Conservation (phyloP, 2,888 invertebrate species). For the Tipula unca region DNA sequence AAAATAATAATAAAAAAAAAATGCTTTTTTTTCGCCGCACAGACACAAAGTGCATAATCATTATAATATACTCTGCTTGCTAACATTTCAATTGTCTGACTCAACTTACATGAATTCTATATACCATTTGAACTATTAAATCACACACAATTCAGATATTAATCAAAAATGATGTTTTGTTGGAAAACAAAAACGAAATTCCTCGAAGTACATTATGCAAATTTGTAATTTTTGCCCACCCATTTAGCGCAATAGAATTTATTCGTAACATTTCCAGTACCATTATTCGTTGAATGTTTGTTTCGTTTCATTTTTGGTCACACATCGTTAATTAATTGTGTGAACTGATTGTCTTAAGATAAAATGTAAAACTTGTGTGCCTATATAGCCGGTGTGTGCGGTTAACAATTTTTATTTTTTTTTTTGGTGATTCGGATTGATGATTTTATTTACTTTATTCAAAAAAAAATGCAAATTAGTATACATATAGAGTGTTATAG, state of each 20-base stretch:
- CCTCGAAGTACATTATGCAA: not conserved
- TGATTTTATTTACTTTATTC: not conserved
- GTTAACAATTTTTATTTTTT: not conserved
- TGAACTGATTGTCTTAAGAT: not conserved
- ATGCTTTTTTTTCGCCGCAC: not conserved
- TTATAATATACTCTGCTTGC: not conserved
- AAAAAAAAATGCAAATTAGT: not conserved
- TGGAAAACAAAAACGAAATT: not conserved
- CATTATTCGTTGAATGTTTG: not conserved
- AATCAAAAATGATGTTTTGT: not conserved
- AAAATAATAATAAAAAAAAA: not conserved
- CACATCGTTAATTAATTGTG: conserved; percentile 1
- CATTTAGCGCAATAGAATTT: not conserved
- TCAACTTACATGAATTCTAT: not conserved
- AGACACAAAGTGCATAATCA: conserved; percentile 4
- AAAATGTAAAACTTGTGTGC: not conserved
- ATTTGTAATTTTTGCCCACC: not conserved
- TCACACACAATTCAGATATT: not conserved
- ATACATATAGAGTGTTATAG: not conserved
- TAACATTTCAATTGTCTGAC: conserved; percentile 8
- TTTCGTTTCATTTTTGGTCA: not conserved
- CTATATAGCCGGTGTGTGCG: not conserved
- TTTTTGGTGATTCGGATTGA: not conserved
- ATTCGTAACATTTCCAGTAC: not conserved
- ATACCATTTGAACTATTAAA: conserved; percentile 1